Evolutionary conservation across 1,140 invertebrate genomes (phyloP).

Genomic region (Bactericera cockerelli): DNA sequence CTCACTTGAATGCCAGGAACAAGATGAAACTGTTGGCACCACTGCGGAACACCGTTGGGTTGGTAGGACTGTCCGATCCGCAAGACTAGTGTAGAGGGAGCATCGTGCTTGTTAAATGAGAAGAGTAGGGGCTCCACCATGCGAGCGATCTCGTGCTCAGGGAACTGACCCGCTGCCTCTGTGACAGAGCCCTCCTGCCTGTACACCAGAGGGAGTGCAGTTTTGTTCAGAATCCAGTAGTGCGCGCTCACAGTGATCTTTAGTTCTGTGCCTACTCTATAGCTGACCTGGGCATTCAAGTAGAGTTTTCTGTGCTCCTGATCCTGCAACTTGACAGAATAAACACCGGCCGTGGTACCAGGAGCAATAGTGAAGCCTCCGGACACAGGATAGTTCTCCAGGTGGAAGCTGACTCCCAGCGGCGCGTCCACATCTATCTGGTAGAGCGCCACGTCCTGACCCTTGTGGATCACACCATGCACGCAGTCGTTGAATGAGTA

Average conservation of each 20-base stretch:
- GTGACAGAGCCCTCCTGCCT: conserved; percentile 65
- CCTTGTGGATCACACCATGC: conserved; percentile 42
- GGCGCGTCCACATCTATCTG: conserved; percentile 51
- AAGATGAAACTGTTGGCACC: conserved; percentile 69
- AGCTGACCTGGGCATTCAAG: conserved; percentile 44
- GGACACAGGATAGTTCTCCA: conserved; percentile 67
- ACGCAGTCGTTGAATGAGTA: conserved; percentile 31
- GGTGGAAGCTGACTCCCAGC: conserved; percentile 51
- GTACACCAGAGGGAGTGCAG: conserved; percentile 85
- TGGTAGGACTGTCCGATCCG: conserved; percentile 57
- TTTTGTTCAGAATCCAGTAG: conserved; percentile 93
- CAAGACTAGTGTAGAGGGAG: conserved; percentile 42
- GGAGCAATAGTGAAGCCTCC: conserved; percentile 37
- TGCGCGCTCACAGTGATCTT: conserved; percentile 64
- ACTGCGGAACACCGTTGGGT: conserved; percentile 46
- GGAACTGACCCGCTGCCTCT: conserved; percentile 83
- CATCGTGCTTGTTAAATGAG: conserved; percentile 78
- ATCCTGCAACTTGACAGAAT: conserved; percentile 49
- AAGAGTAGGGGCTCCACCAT: conserved; percentile 87
- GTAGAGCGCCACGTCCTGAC: conserved; percentile 21
- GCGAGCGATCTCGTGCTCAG: conserved; percentile 84
- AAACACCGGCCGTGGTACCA: conserved; percentile 32
- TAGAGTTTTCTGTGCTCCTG: conserved; percentile 50
- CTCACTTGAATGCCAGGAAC: conserved; percentile 54
- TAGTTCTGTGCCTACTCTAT: conserved; percentile 36